phyloP scores from a whole-genome alignment of 92 coral and sea anemone species.

The Palythoa grandiflora region DNA sequence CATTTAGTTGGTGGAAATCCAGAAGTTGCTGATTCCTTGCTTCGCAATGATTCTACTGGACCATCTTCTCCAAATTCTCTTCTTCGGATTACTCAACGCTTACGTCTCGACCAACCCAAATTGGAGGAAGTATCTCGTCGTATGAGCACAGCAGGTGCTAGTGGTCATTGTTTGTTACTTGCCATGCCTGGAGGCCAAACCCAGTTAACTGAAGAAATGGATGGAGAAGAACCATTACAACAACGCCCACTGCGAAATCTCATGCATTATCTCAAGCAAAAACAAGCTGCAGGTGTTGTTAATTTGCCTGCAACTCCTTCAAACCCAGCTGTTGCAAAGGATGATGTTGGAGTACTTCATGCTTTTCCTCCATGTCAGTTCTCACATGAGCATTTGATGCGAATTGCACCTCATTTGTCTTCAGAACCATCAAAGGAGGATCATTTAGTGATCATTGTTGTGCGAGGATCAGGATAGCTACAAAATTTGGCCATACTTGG shows the following conservation, averaged over 20 bases:
- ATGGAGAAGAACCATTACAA: slow-evolving; percentile 87
- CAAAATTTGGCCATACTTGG: slow-evolving; percentile 40
- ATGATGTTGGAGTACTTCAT: slow-evolving; percentile 98
- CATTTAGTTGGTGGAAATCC: slow-evolving; percentile 99
- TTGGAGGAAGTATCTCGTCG: slow-evolving; percentile 99
- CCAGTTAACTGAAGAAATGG: slow-evolving; percentile 81
- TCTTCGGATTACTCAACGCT: slow-evolving; percentile 96
- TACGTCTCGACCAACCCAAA: slow-evolving; percentile 99
- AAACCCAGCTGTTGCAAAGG: slow-evolving; percentile 79
- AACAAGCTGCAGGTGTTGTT: slow-evolving; percentile 99
- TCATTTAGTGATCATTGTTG: slow-evolving; percentile 98
- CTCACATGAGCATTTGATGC: slow-evolving; percentile 98
- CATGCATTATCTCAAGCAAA: slow-evolving; percentile 97
- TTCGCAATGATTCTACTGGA: slow-evolving; percentile 88
- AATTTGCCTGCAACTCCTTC: slow-evolving; percentile 87
- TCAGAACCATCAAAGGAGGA: slow-evolving; percentile 99
- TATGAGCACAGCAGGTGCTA: slow-evolving; percentile 98
- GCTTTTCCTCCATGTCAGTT: slow-evolving; percentile 99
- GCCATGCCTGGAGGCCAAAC: slow-evolving; percentile 99
- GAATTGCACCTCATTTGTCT: slow-evolving; percentile 99
- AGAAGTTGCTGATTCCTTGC: slow-evolving; percentile 95
- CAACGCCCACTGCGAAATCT: slow-evolving; percentile 99
- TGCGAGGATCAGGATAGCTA: slow-evolving; percentile 84
- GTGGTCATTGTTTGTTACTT: slow-evolving; percentile 97
- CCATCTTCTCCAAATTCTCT: slow-evolving; percentile 79